Base-by-base conservation (phyloP, 1,140 invertebrate genomes). In the Sarcophaga bullata region DNA sequence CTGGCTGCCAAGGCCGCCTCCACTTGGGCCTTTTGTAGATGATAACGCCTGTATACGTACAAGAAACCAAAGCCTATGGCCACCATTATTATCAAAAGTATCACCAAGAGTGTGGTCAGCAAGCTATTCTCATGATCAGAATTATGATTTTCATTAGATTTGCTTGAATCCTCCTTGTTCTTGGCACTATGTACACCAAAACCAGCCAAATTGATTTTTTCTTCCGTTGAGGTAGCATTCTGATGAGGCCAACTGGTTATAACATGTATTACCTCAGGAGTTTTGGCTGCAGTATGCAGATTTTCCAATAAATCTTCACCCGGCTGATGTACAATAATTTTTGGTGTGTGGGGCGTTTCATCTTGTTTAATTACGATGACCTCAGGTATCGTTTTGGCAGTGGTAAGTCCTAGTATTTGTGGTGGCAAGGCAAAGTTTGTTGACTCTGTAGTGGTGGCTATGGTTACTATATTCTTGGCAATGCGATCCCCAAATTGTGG, bases 401-500 rank as follows among this genome's bases (percentile, higher is more conserved):
- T 84, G 10, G 76, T 73, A 3, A 82, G 54, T 25, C 58, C 80
- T 13, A 58, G 46, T 13, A 81, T 76, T 9, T 58, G 25, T 7
- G 68, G 47, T 7, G 86, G 83, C 19, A 81, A 10, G 6, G 62
- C 62, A 8, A 19, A 68, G 19, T 50, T 49, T 19, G 48, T 49
- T 7, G 46, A 17, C 8, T 54, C 68, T 11, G 52, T 80, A 15
- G 82, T 54, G 50, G 78, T 25, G 72, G 85, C 81, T 81, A 89
- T 88, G 50, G 85, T 88, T 72, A 91, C 91, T 80, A 91, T 90
- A 80, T 90, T 90, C 5, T 90, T 90, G 0, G 91, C 90, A 19
- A 91, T 91, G 73, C 88, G 91, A 81, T 91, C 91, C 1, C 91
- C 1, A 90, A 89, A 83, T 91, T 91, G 75, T 88, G 87, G 48